These are phyloP conservation scores for Drosophila nikananu DNA, from an alignment of 1,140 invertebrate genomes.

Conservation along the genomic window DNA sequence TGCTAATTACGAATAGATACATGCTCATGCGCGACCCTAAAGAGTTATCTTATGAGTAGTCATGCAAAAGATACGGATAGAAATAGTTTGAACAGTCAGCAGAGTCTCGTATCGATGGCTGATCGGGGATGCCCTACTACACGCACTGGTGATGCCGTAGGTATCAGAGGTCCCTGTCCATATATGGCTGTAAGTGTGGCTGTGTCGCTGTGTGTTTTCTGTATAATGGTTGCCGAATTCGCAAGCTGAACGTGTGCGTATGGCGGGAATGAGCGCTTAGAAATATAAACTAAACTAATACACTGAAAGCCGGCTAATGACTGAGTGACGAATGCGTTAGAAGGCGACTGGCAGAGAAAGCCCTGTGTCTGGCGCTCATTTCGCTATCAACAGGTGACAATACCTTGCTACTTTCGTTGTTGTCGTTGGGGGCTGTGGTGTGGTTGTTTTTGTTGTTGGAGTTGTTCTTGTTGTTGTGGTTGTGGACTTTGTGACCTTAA, in stretches of 20 bases:
- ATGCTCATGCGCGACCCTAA: constrained; percentile 53
- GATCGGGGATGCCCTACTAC: constrained; percentile 3
- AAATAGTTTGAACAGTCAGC: constrained; percentile 41
- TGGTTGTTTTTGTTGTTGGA: constrained; percentile 54
- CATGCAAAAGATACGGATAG: constrained; percentile 40
- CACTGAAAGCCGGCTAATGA: constrained; percentile 12
- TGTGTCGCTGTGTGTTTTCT: constrained; percentile 20
- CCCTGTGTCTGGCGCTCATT: background rate
- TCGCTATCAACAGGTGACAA: constrained; percentile 18
- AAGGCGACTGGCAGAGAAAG: background rate
- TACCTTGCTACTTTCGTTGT: constrained; percentile 66
- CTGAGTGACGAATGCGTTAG: constrained; percentile 3
- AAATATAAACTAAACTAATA: constrained; percentile 11
- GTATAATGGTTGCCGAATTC: constrained; percentile 21
- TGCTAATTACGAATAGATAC: constrained; percentile 12
- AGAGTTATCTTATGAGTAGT: constrained; percentile 37
- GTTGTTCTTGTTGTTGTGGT: constrained; percentile 49
- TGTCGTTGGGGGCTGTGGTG: constrained; percentile 33
- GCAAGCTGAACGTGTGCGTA: constrained; percentile 10
- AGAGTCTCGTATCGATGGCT: constrained; percentile 16
- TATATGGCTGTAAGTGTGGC: constrained; percentile 1
- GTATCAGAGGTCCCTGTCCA: background rate
- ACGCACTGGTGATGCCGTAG: background rate
- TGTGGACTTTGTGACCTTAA: constrained; percentile 43
- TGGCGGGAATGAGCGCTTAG: constrained; percentile 26